Base-by-base conservation (phyloP, 2,797 vertebrate genomes). In the Ctenosaura bakeri region DNA sequence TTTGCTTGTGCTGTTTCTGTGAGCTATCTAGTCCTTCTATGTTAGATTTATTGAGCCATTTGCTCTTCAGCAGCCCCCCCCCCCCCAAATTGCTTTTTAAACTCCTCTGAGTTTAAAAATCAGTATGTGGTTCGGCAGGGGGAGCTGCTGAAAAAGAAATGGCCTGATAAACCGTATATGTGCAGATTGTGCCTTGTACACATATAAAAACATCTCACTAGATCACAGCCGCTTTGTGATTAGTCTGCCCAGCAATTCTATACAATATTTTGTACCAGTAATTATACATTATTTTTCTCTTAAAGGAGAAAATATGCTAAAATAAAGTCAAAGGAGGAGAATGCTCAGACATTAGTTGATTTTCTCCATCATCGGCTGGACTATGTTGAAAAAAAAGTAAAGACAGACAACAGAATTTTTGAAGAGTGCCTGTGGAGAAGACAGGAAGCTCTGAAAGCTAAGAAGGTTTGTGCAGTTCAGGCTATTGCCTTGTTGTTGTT, bases 311-410 rank as follows among this genome's bases (percentile, higher is more conserved):
- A 83, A 7, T 90, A 95, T 87, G 3, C 20, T 56, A 26, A 0
- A 85, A 13, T 95, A 90, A 94, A 90, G 89, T 98, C 96, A 94
- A 98, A 97, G 94, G 95, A 96, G 85, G 95, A 97, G 87, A 97
- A 97, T 20, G 32, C 95, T 88, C 96, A 96, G 91, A 81, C 89
- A 69, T 9, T 97, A 86, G 97, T 97, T 94, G 97, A 96, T 95
- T 96, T 97, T 91, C 92, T 98, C 89, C 77, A 95, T 91, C 92
- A 94, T 90, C 97, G 98, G 86, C 92, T 97, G 91, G 95, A 91
- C 93, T 88, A 88, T 92, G 97, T 95, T 92, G 94, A 97, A 84
- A 95, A 97, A 92, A 97, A 96, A 93, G 88, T 97, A 85, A 94
- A 92, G 80, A 93, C 93, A 38, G 97, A 97, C 91, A 89, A 93